Percentiles rank a stretch among this genome's conserved stretches.
phyloP scores from a whole-genome alignment of 2,888 invertebrate species.

The Koerneria pararmatus region DNA sequence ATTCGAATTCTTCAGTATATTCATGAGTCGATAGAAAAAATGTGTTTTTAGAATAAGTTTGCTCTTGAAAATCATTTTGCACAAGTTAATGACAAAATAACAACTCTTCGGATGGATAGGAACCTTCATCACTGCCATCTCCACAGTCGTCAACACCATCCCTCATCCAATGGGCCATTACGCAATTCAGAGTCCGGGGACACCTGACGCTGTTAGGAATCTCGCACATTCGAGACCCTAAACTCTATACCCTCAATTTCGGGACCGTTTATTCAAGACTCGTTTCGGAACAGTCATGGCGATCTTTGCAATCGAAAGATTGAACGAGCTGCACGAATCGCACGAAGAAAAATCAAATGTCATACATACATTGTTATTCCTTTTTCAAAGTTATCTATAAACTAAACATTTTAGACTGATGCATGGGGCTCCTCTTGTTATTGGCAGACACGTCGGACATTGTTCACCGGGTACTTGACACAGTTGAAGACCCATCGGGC shows the following conservation, averaged over 20 bases:
- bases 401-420: too few species aligned
- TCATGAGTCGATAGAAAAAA: too few species aligned
- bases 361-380: too few species aligned
- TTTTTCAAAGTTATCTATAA: too few species aligned
- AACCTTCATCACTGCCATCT: constrained; percentile 49
- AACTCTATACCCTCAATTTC: not conserved
- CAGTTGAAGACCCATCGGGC: constrained; percentile 15
- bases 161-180: constrained; percentile 45
- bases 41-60: not conserved
- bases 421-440: constrained; percentile 2
- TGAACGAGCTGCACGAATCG: too few species aligned
- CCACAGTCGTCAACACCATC: constrained; percentile 53
- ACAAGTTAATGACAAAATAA: too few species aligned
- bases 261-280: not conserved
- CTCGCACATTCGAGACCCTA: constrained; percentile 14
- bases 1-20: too few species aligned
- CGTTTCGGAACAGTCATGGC: not conserved
- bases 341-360: too few species aligned
- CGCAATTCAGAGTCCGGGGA: constrained; percentile 37
- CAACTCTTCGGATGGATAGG: too few species aligned
- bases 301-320: too few species aligned
- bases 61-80: too few species aligned
- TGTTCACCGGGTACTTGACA: constrained; percentile 16
- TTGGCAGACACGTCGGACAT: constrained; percentile 5
- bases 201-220: constrained; percentile 12